phyloP scores from a whole-genome alignment of 2,888 invertebrate species.

The Mechanitis mazaeus region DNA sequence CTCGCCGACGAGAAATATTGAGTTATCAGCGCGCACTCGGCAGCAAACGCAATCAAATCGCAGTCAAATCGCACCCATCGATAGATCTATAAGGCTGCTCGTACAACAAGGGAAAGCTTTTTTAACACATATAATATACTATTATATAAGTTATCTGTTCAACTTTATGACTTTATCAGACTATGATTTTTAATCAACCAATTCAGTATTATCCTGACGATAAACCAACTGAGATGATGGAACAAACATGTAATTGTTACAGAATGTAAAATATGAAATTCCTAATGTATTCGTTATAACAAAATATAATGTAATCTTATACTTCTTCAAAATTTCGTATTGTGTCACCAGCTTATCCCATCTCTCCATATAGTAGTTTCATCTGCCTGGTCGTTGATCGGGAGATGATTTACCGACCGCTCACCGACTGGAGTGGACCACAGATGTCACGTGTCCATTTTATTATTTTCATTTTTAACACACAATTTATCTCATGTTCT shows the following conservation, averaged over 20 bases:
- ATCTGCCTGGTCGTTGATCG: conserved; percentile 43
- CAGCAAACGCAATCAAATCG: conserved; percentile 55
- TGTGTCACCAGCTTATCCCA: conserved; percentile 33
- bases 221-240: too few species aligned
- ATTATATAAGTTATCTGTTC: background rate
- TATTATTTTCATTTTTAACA: conserved; percentile 14
- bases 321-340: conserved; percentile 18
- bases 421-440: conserved; percentile 39
- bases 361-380: conserved; percentile 46
- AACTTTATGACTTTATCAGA: too few species aligned
- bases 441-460: conserved; percentile 32
- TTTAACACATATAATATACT: background rate
- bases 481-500: background rate
- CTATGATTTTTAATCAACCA: too few species aligned
- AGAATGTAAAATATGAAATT: too few species aligned
- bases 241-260: too few species aligned
- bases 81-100: conserved; percentile 40
- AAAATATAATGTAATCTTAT: background rate
- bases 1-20: conserved; percentile 45
- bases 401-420: conserved; percentile 56
- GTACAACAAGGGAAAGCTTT: conserved; percentile 30
- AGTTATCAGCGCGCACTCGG: conserved; percentile 41
- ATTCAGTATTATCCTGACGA: too few species aligned
- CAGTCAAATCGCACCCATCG: conserved; percentile 53
- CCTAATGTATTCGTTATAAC: too few species aligned